phyloP scores from a whole-genome alignment of 2,888 invertebrate species.

The Phorcus lineatus region DNA sequence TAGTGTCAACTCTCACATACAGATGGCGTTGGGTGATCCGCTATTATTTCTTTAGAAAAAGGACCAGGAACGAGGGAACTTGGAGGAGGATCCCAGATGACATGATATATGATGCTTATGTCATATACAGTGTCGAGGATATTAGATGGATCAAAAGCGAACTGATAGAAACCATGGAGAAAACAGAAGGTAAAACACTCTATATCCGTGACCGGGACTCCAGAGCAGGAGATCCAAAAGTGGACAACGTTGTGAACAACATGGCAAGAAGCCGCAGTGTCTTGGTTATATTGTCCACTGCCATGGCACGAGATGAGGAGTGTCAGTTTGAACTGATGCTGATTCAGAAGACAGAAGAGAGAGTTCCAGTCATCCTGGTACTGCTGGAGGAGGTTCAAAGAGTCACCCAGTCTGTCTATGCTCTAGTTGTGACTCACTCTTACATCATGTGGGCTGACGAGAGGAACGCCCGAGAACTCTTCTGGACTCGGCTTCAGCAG shows the following conservation, averaged over 20 bases:
- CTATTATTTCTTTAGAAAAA: background rate
- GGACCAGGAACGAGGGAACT: background rate
- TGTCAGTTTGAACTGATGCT: slow-evolving; percentile 3
- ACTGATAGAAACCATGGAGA: background rate
- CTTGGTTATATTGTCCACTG: background rate
- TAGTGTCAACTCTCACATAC: background rate
- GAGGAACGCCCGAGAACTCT: background rate
- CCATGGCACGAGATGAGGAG: background rate
- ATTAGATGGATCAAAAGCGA: background rate
- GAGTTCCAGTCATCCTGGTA: background rate
- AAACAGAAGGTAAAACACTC: background rate
- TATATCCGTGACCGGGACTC: background rate
- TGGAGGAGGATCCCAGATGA: background rate
- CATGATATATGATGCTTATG: background rate
- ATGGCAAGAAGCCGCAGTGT: background rate
- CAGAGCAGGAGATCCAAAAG: background rate
- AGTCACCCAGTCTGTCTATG: background rate
- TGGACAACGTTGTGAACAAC: background rate
- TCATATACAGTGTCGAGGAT: background rate
- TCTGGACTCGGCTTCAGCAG: background rate
- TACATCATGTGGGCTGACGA: background rate
- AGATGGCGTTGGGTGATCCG: background rate
- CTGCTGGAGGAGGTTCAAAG: background rate
- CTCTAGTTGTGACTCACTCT: background rate
- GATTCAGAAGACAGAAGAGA: background rate